Evolutionary conservation across 2,797 vertebrate genomes (phyloP).

Genomic region (Tinamus major): DNA sequence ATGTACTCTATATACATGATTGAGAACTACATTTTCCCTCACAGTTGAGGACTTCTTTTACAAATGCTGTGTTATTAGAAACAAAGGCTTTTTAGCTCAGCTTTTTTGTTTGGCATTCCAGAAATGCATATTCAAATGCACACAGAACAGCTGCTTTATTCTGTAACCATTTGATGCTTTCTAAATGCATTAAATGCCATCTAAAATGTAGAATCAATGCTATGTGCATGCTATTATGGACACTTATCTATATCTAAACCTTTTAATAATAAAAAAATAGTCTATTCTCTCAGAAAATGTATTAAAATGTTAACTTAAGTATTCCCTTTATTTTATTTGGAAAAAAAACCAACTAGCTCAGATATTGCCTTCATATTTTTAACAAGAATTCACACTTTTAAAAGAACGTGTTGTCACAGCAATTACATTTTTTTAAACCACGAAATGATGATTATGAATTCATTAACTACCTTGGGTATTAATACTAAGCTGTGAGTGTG

Average conservation of each 20-base stretch:
- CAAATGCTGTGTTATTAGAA: not conserved
- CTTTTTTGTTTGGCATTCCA: not conserved
- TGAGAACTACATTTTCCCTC: not conserved
- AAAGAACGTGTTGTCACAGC: not conserved
- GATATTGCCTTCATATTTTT: not conserved
- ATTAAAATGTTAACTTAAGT: not conserved
- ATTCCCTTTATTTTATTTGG: not conserved
- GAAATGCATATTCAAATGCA: not conserved
- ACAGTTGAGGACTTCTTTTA: not conserved
- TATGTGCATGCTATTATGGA: not conserved
- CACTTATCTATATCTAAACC: not conserved
- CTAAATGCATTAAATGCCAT: not conserved
- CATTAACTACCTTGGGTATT: not conserved
- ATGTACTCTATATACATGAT: not conserved
- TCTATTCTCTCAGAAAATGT: not conserved
- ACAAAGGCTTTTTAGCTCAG: not conserved
- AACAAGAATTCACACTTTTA: not conserved
- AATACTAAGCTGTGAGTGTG: not conserved
- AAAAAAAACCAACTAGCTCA: not conserved
- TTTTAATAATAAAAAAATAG: not conserved
- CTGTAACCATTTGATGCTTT: not conserved
- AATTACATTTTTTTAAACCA: not conserved
- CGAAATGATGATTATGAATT: not conserved
- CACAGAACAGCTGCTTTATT: not conserved
- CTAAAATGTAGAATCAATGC: not conserved